Percentiles rank a stretch among this genome's conserved stretches.
Conservation (phyloP, 1,140 invertebrate species). For the Neotoxoptera formosana region DNA sequence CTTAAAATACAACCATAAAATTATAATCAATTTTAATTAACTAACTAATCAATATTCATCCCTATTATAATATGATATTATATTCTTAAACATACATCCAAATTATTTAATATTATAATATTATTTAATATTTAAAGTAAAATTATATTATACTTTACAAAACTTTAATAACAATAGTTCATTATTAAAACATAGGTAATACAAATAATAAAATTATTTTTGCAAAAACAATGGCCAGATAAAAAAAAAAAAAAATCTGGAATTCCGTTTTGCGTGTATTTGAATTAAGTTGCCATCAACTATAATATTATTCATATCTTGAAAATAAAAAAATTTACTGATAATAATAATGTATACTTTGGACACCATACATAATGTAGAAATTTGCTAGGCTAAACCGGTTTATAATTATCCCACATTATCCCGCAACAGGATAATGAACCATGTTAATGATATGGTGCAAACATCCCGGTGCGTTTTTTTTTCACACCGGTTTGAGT, state of each 20-base stretch:
- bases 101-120: neutral
- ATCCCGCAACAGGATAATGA: too few relatives aligned
- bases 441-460: too few relatives aligned
- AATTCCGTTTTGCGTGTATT: conserved; percentile 33
- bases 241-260: conserved; percentile 21
- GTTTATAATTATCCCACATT: too few relatives aligned
- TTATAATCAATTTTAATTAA: too few relatives aligned
- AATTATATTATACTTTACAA: neutral
- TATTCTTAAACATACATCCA: neutral
- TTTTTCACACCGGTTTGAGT: too few relatives aligned
- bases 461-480: too few relatives aligned
- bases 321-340: neutral
- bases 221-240: conserved; percentile 29
- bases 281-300: neutral
- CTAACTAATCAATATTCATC: too few relatives aligned
- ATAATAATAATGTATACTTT: neutral
- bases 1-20: too few relatives aligned
- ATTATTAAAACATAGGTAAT: neutral
- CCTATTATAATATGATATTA: neutral
- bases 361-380: too few relatives aligned
- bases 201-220: conserved; percentile 10
- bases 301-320: neutral
- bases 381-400: too few relatives aligned
- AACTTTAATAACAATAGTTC: neutral
- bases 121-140: neutral